Conservation (phyloP, 1,140 invertebrate genomes). For the Drosophila sp. region DNA sequence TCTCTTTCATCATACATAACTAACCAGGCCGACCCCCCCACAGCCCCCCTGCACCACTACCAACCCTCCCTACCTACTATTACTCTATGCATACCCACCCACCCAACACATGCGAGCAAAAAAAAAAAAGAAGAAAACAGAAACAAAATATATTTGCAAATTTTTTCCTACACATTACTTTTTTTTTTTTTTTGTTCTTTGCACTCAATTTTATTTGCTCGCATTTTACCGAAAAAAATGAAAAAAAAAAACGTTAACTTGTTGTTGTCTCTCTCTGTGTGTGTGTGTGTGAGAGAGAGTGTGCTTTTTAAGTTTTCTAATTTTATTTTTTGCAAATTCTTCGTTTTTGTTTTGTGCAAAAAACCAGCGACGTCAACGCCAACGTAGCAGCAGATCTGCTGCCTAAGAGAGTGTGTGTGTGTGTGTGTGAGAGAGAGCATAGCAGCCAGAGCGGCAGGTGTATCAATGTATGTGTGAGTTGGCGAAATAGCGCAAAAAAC, state of each 20-base stretch:
- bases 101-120: conserved; percentile 5
- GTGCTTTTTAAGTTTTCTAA: conserved; percentile 62
- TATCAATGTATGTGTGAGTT: conserved; percentile 39
- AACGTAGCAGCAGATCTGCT: conserved; percentile 19
- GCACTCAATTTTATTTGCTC: conserved; percentile 17
- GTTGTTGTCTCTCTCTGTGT: conserved; percentile 17
- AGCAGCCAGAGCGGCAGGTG: conserved; percentile 21
- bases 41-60: background rate
- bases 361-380: conserved; percentile 20
- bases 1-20: background rate
- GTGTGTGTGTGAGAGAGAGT: conserved; percentile 42
- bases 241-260: conserved; percentile 27
- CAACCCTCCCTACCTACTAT: background rate
- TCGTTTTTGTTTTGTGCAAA: conserved; percentile 41
- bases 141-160: conserved; percentile 31
- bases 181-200: conserved; percentile 46
- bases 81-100: background rate
- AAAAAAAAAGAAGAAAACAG: background rate
- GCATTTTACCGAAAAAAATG: conserved; percentile 43
- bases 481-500: conserved; percentile 38
- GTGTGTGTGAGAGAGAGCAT: background rate
- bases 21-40: background rate
- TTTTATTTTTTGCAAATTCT: conserved; percentile 43
- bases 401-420: conserved; percentile 10
- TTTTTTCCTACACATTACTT: conserved; percentile 54